Percentiles rank a stretch among this genome's conserved stretches.
These are phyloP conservation scores for Ganaspis sp. DNA, from an alignment of 1,140 invertebrate genomes.

Conservation along the genomic window DNA sequence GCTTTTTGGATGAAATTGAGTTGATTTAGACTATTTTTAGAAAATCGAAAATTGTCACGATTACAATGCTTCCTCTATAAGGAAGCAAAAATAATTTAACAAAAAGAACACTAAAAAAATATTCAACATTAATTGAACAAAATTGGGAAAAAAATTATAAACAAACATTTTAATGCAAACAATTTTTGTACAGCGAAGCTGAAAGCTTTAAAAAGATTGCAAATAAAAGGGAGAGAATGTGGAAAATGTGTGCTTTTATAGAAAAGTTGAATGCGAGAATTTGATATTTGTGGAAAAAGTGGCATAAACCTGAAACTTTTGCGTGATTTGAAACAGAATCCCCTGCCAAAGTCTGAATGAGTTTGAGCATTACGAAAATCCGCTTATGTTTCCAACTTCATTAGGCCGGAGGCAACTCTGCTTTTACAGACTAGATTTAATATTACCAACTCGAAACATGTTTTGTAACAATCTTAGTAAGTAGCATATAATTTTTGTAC, in stretches of 20 bases:
- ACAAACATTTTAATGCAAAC: too few species aligned
- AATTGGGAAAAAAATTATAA: too few species aligned
- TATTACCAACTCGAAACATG: conserved; percentile 1
- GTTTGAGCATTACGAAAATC: conserved; percentile 25
- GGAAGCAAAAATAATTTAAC: too few species aligned
- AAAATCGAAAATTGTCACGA: too few species aligned
- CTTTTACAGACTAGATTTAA: conserved; percentile 4
- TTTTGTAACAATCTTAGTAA: neutral
- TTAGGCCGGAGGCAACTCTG: conserved; percentile 26
- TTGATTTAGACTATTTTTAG: too few species aligned
- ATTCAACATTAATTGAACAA: too few species aligned
- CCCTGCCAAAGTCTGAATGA: conserved; percentile 22
- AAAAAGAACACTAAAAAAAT: too few species aligned
- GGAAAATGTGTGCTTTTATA: neutral
- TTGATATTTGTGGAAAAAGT: conserved; percentile 1
- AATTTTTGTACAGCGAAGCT: too few species aligned
- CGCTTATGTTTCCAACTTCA: conserved; percentile 30
- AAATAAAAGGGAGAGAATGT: neutral
- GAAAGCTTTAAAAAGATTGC: neutral
- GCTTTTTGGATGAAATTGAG: too few species aligned
- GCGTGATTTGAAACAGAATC: conserved; percentile 7
- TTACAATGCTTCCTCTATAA: too few species aligned
- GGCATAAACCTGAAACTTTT: neutral
- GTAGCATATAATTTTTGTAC: neutral
- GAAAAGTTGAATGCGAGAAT: neutral